Conservation (phyloP, 2,797 vertebrate genomes). For the Falco concolor region DNA sequence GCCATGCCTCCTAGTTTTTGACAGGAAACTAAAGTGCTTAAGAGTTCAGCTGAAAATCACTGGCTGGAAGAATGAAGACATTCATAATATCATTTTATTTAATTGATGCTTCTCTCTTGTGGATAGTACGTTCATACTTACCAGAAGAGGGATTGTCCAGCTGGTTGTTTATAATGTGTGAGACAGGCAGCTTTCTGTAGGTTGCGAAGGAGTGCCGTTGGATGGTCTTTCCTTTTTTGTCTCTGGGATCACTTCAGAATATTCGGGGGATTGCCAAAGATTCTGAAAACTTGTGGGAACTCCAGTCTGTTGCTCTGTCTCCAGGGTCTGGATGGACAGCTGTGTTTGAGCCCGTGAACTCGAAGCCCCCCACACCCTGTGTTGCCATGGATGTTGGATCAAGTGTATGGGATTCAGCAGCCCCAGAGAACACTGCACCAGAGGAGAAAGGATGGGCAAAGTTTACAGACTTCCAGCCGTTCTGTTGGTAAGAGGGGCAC, state of each 20-base stretch:
- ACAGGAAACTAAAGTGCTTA: neutral
- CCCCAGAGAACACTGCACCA: conserved; percentile 19
- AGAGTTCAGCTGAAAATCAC: neutral
- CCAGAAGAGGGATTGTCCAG: neutral
- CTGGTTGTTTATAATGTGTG: accelerated
- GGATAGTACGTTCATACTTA: neutral
- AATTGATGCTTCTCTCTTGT: too few species aligned
- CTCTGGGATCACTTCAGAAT: neutral
- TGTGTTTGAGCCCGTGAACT: conserved; percentile 77
- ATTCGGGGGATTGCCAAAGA: neutral
- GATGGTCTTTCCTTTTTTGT: too few species aligned
- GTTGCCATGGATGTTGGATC: conserved; percentile 77
- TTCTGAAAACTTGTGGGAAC: accelerated
- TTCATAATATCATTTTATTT: neutral
- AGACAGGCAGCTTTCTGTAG: neutral
- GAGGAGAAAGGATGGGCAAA: conserved; percentile 88
- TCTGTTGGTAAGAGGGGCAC: conserved; percentile 79
- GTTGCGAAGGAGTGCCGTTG: accelerated
- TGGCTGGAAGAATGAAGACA: neutral
- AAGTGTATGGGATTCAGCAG: conserved; percentile 76
- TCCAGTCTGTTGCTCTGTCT: neutral
- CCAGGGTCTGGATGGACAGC: conserved; percentile 82
- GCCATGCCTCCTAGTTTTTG: neutral
- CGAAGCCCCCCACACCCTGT: conserved; percentile 49
- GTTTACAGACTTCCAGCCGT: conserved; percentile 91